phyloP scores from a whole-genome alignment of 2,888 invertebrate species.

The Diaperis boleti region DNA sequence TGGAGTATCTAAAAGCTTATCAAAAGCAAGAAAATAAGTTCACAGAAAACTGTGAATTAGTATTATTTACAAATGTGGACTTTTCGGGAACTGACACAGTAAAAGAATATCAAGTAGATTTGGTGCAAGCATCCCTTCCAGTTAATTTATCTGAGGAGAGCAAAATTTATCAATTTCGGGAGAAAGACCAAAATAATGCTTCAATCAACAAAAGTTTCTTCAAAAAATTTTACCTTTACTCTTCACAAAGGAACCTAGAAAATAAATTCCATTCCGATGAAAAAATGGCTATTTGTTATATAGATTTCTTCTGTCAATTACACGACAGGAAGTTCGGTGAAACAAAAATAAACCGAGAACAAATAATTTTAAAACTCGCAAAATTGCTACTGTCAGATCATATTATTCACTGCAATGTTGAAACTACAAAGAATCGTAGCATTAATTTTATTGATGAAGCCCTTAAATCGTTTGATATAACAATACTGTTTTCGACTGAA shows the following conservation, averaged over 20 bases:
- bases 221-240: neutral
- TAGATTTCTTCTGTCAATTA: neutral
- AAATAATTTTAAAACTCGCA: neutral
- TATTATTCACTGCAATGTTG: neutral
- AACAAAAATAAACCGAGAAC: neutral
- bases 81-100: neutral
- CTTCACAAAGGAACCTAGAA: neutral
- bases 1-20: neutral
- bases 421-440: neutral
- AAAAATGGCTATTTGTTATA: neutral
- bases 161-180: neutral
- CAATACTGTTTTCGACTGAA: neutral
- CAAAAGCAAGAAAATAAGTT: neutral
- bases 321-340: neutral
- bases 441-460: neutral
- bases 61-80: conserved; percentile 5
- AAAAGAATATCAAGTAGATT: neutral
- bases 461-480: neutral
- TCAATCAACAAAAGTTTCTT: neutral
- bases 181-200: neutral
- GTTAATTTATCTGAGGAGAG: neutral
- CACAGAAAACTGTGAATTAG: neutral
- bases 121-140: neutral
- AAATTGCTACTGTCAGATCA: neutral
- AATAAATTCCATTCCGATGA: neutral